A percentile compares a stretch with the other conserved stretches of the same genome.
phyloP scores from a whole-genome alignment of 1,140 invertebrate genomes.

The Calliphora vicina region DNA sequence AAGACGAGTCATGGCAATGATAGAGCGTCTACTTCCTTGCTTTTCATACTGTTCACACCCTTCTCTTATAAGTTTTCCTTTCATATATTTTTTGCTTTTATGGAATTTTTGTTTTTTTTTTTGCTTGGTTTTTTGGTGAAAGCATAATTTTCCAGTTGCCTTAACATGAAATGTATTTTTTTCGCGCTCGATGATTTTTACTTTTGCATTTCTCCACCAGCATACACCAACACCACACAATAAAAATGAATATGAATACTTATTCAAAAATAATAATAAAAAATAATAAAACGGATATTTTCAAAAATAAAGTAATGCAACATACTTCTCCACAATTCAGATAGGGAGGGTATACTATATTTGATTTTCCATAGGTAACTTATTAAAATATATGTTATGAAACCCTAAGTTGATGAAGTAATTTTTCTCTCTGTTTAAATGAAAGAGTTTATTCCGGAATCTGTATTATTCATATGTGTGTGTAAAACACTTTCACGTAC shows the following conservation, averaged over 20 bases:
- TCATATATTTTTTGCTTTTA: too few relatives aligned
- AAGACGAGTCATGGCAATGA: not conserved
- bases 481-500: too few relatives aligned
- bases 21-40: not conserved
- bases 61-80: not conserved
- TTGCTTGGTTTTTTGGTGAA: not conserved
- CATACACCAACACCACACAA: not conserved
- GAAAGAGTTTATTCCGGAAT: too few relatives aligned
- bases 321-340: too few relatives aligned
- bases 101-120: not conserved
- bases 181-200: slow-evolving; percentile 23
- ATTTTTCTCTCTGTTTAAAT: too few relatives aligned
- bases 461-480: too few relatives aligned
- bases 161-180: slow-evolving; percentile 32
- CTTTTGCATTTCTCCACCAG: not conserved
- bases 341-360: too few relatives aligned
- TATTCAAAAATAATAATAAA: not conserved
- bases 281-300: too few relatives aligned
- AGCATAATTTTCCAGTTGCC: slow-evolving; percentile 37
- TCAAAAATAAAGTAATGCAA: too few relatives aligned
- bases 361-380: too few relatives aligned
- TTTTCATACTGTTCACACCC: not conserved
- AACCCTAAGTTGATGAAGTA: too few relatives aligned
- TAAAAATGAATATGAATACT: not conserved
- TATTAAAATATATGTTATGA: too few relatives aligned